Evolutionary conservation across 2,113 vertebrate species (phyloP).

Genomic region (Forbesichthys agassizii): DNA sequence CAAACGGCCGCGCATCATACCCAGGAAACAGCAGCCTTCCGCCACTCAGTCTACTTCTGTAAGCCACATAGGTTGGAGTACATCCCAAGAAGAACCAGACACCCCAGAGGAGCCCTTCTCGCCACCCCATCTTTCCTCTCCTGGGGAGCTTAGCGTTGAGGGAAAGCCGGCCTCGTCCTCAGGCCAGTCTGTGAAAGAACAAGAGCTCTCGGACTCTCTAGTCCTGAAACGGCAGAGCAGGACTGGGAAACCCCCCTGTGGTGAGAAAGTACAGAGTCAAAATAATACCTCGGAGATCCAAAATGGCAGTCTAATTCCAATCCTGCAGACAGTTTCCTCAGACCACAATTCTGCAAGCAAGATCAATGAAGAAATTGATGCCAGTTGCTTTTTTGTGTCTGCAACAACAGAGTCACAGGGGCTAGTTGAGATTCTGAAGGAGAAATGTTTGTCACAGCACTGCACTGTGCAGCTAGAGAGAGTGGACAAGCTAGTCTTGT

Average conservation of each 20-base stretch:
- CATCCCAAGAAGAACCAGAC: slow-evolving; percentile 26
- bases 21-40: slow-evolving; percentile 10
- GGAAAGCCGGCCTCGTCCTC: slow-evolving; percentile 10
- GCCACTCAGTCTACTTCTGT: slow-evolving; percentile 22
- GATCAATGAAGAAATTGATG: slow-evolving; percentile 12
- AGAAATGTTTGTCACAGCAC: slow-evolving; percentile 47
- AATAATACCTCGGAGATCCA: not conserved
- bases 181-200: not conserved
- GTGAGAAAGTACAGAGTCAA: not conserved
- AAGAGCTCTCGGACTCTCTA: slow-evolving; percentile 17
- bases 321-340: slow-evolving; percentile 6
- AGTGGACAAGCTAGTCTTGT: slow-evolving; percentile 19
- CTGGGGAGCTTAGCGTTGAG: not conserved
- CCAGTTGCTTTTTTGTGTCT: slow-evolving; percentile 40
- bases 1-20: slow-evolving; percentile 8
- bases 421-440: slow-evolving; percentile 50
- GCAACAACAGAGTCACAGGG: slow-evolving; percentile 42
- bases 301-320: not conserved
- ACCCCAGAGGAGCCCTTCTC: not conserved
- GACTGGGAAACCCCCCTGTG: not conserved
- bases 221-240: not conserved
- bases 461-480: slow-evolving; percentile 56
- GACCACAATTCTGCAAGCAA: not conserved
- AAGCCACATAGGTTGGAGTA: slow-evolving; percentile 18
- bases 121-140: not conserved